Conservation (phyloP, 2,113 vertebrate genomes). For the Gyps fulvus region DNA sequence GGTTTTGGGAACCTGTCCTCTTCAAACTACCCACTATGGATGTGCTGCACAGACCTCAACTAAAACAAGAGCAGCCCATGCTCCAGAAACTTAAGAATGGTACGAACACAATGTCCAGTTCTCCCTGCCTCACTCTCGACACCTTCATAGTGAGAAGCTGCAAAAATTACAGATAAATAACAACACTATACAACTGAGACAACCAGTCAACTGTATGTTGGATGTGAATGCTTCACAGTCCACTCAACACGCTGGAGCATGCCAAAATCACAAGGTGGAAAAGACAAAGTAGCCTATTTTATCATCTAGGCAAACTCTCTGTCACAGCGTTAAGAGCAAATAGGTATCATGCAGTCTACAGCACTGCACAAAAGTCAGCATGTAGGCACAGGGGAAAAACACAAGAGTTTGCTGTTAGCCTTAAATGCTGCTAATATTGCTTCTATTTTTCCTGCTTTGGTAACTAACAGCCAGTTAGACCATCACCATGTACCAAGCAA, state of each 20-base stretch:
- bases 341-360: not conserved
- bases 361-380: not conserved
- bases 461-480: not conserved
- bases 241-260: not conserved
- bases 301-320: not conserved
- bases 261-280: not conserved
- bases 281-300: not conserved
- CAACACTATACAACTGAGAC: not conserved
- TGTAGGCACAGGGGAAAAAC: not conserved
- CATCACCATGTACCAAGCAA: not conserved
- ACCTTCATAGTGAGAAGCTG: not conserved
- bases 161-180: not conserved
- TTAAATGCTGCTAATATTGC: not conserved
- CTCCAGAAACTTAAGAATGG: not conserved
- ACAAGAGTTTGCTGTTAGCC: not conserved
- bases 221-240: not conserved
- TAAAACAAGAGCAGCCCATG: not conserved
- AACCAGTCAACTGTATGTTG: not conserved
- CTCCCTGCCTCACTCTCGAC: not conserved
- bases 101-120: not conserved
- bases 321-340: not conserved
- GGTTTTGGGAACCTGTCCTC: not conserved
- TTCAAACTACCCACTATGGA: not conserved
- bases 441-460: not conserved
- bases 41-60: not conserved